A percentile compares a stretch with the other conserved stretches of the same genome.
Evolutionary conservation across 2,888 invertebrate species (phyloP).

Genomic region (Crematogaster levior): DNA sequence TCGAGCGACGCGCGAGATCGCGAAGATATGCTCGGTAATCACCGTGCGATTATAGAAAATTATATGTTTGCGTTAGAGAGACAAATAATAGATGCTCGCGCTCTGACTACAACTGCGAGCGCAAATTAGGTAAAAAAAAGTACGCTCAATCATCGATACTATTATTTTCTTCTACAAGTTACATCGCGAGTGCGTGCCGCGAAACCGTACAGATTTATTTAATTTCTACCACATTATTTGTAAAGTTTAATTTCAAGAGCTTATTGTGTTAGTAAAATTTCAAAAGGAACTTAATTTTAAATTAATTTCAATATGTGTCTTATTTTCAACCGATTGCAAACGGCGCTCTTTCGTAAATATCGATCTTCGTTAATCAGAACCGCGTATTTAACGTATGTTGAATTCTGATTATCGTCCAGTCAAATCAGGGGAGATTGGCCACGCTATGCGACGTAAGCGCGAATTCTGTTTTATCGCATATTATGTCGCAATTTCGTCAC

Average conservation of each 20-base stretch:
- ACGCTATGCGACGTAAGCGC: neutral
- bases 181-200: neutral
- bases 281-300: neutral
- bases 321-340: neutral
- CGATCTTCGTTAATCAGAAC: neutral
- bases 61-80: conserved; percentile 14
- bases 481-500: conserved; percentile 46
- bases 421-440: neutral
- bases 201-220: neutral
- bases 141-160: neutral
- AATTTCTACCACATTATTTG: neutral
- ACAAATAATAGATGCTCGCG: conserved; percentile 24
- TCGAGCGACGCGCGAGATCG: conserved; percentile 10
- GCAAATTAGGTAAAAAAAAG: conserved; percentile 8
- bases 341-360: neutral
- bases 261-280: neutral
- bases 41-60: conserved; percentile 4
- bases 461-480: neutral
- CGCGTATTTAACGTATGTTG: neutral
- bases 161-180: neutral
- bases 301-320: neutral
- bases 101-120: neutral
- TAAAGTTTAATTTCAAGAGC: neutral
- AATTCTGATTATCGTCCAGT: neutral
- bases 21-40: neutral